Conservation (phyloP, 2,888 invertebrate genomes). For the Mythimna loreyi region DNA sequence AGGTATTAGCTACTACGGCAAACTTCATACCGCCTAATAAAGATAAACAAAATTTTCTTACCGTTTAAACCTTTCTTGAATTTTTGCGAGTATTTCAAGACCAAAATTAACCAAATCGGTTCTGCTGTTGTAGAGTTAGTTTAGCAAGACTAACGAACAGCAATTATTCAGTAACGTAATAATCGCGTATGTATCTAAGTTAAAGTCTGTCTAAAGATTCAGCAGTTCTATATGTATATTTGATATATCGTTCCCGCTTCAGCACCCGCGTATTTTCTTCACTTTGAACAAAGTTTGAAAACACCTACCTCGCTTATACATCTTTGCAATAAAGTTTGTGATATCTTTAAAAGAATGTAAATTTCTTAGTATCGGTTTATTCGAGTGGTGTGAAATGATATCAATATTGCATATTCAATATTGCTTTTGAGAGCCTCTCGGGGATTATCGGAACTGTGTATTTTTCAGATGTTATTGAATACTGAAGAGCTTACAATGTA, state of each 20-base stretch:
- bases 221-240: not conserved
- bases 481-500: not conserved
- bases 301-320: constrained; percentile 14
- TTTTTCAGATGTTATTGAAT: constrained; percentile 4
- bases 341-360: constrained; percentile 39
- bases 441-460: constrained; percentile 26
- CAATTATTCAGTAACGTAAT: too few species aligned
- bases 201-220: not conserved
- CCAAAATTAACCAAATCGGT: too few species aligned
- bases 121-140: too few species aligned
- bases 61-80: too few species aligned
- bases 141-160: too few species aligned
- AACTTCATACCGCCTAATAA: too few species aligned
- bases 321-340: constrained; percentile 40
- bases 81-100: too few species aligned
- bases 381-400: constrained; percentile 11
- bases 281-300: constrained; percentile 17
- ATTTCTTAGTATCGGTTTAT: constrained; percentile 33
- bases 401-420: constrained; percentile 31
- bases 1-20: too few species aligned
- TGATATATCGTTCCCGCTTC: not conserved
- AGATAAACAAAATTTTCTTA: too few species aligned
- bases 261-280: not conserved
- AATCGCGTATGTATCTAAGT: not conserved
- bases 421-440: constrained; percentile 18